Base-by-base conservation (phyloP, 2,888 invertebrate species). In the Ectemnius continuus region DNA sequence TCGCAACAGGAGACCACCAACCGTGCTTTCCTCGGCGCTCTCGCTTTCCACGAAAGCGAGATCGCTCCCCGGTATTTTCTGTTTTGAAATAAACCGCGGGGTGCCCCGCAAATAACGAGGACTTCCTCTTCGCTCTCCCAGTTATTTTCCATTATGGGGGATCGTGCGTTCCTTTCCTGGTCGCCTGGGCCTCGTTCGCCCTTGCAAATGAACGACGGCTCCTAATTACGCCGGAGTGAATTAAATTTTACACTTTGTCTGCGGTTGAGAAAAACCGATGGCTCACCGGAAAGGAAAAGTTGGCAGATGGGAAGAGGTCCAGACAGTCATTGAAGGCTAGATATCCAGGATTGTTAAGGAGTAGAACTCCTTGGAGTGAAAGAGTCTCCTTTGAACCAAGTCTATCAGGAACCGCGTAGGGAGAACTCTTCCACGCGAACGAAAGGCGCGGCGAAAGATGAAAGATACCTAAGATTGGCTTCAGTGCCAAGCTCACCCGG, bases 391-490 rank as follows among this genome's bases (percentile, higher is more conserved):
- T 23, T 23, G 23, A 47, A 47, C 47, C 2, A 47, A 47, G 4
- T 47, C 23, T 23, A 23, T 3, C 23, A 23, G 23, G 23, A 23
- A 23, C 23, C 23, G 3, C 23, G 23, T 23, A 23, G 23, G 23
- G 47, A 47, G 47, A 47, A 47, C n/a, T n/a, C 11, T 11, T n/a
- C n/a, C 46, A 57, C 61, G 60, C 58, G 56, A 63, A 57, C 46
- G 26, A 36, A 16, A 68, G 68, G 26, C 63, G 83, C 86, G 86
- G 85, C 81, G 68, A 79, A 85, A 85, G 87, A 87, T 87, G 85
- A 86, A 87, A 86, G 85, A 87, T 86, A 79, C 83, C 75, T 28
- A 74, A 80, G 80, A 84, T 82, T 80, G 82, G 79, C 69, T 70
- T 78, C 70, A 68, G 60, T 61, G 61, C 61, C 60, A 64, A 58